A percentile compares a stretch with the other conserved stretches of the same genome.
Evolutionary conservation across 1,140 invertebrate genomes (phyloP).

Genomic region (Acromyrmex heyeri): DNA sequence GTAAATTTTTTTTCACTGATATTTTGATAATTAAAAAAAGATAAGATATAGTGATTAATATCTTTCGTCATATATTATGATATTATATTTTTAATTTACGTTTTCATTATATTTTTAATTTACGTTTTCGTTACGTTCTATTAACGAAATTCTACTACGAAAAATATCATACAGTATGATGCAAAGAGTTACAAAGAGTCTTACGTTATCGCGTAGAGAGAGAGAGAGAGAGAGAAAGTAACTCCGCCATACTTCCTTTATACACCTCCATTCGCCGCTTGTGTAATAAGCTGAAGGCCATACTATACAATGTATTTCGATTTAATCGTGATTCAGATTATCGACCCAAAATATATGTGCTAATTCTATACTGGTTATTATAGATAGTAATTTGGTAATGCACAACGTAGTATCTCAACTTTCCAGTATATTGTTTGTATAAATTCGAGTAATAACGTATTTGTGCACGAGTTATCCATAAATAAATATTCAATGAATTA

Average conservation of each 20-base stretch:
- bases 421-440: neutral
- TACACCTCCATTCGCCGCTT: neutral
- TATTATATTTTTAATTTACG: neutral
- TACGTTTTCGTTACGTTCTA: neutral
- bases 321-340: neutral
- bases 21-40: neutral
- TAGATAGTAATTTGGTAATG: neutral
- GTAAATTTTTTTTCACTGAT: neutral
- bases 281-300: neutral
- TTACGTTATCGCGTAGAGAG: neutral
- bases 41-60: neutral
- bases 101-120: neutral
- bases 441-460: neutral
- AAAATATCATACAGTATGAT: conserved; percentile 2
- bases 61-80: neutral
- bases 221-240: neutral
- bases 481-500: neutral
- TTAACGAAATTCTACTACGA: neutral
- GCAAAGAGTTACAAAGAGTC: neutral
- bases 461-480: neutral
- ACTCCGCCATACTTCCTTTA: neutral
- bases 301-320: neutral
- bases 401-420: neutral
- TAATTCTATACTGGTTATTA: neutral
- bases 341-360: neutral